Evolutionary conservation across 2,797 vertebrate genomes (phyloP), one percentile per base, ranked within the genome.

Genomic region (Cirrhinus mrigala): DNA sequence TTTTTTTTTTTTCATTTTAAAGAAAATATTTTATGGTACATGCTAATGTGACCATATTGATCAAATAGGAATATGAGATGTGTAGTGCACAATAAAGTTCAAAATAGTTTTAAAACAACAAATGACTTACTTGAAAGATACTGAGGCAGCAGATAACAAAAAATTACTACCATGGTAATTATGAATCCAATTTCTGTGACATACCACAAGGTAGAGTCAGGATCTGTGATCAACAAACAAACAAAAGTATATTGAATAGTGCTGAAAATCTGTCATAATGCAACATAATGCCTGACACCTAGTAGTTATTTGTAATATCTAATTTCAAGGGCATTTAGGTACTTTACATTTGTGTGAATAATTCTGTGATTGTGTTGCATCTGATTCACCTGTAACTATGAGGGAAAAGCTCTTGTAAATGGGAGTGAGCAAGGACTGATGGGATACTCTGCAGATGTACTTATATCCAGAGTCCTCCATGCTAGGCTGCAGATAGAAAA

Each of bases 381-480:
- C 24, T 79, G 40, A 69, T 86, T 85, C 89, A 94, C 93, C 93
- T 83, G 79, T 82, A 16, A 93, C 92, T 1, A n/a, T 89, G 69
- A 96, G 90, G 1, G 74, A 90, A 89, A 96, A 93, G 64, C 90
- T 94, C 86, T 94, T 96, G 69, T 87, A 93, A 85, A 96, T 89
- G n/a, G 96, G 93, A 50, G 88, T 20, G 24, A 83, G 93, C 54
- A 95, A 90, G 2, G 95, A 92, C 48, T 4, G 24, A 62, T 96
- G 96, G 12, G 93, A 93, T 5, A 96, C 96, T 0, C 79, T 90
- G 91, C 96, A 96, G 0, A 92, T 94, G 82, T 93, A 96, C 48
- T 84, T 90, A 14, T 4, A 90, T 0, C 93, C 94, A 0, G 92
- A 87, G 22, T 93, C 90, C n/a, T 24, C 20, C 12, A 90, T 86